A percentile compares a stretch with the other conserved stretches of the same genome.
Conservation (phyloP, 2,888 invertebrate species). For the Linhomoeus sp. region DNA sequence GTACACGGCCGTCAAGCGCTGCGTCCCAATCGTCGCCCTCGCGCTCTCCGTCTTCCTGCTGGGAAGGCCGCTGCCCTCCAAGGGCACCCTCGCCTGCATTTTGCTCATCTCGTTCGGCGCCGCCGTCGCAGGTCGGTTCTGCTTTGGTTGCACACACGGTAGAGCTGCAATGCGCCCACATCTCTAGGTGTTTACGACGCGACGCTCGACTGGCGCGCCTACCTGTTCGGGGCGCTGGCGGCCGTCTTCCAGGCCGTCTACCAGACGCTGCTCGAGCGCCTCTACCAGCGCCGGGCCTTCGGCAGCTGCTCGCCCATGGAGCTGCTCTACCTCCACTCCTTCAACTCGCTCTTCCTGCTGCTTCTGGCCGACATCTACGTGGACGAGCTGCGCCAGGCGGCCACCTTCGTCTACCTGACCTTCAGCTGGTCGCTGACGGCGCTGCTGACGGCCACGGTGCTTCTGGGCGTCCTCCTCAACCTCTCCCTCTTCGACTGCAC, state of each 20-base stretch:
- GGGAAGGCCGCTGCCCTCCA: neutral
- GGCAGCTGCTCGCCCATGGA: neutral
- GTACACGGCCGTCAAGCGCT: conserved; percentile 34
- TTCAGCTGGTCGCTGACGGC: too few species aligned
- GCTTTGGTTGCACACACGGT: neutral
- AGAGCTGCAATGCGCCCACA: neutral
- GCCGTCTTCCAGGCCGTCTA: conserved; percentile 1
- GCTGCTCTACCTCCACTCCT: neutral
- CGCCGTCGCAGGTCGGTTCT: neutral
- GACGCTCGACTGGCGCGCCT: neutral
- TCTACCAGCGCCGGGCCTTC: too few species aligned
- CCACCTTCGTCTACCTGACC: too few species aligned
- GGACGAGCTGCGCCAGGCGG: too few species aligned
- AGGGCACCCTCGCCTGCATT: neutral
- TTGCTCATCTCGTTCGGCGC: neutral
- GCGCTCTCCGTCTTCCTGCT: neutral
- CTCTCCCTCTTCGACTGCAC: conserved; percentile 12
- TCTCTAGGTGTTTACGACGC: neutral
- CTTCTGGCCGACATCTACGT: neutral
- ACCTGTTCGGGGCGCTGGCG: neutral
- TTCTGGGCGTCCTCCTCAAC: conserved; percentile 6
- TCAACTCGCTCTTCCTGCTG: neutral
- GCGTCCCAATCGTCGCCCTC: conserved; percentile 29
- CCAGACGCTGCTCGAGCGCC: neutral
- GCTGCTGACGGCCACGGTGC: too few species aligned